Conservation (phyloP, 2,113 vertebrate species). For the Narcine bancroftii region DNA sequence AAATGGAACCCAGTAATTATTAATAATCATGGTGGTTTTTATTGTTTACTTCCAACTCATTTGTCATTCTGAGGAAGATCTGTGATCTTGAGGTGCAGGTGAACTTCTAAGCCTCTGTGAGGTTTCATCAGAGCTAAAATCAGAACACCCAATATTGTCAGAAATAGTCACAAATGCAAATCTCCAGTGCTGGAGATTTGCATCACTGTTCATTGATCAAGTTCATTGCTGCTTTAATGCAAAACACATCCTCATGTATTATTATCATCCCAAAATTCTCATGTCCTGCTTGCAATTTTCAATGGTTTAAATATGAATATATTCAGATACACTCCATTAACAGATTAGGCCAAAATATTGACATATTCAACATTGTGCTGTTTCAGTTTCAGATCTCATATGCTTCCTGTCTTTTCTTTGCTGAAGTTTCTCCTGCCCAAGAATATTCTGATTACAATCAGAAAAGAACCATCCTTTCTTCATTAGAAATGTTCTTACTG, state of each 20-base stretch:
- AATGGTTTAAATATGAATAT: not conserved
- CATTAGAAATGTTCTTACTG: not conserved
- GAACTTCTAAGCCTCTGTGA: not conserved
- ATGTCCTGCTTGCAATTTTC: not conserved
- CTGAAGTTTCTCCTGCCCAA: not conserved
- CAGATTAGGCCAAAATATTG: not conserved
- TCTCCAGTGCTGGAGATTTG: not conserved
- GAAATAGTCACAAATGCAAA: not conserved
- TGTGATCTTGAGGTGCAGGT: not conserved
- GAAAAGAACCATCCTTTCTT: not conserved
- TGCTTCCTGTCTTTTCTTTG: not conserved
- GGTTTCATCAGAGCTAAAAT: no score
- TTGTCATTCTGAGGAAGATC: not conserved
- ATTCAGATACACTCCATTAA: not conserved
- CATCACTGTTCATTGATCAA: no score
- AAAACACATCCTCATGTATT: not conserved
- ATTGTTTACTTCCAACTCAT: not conserved
- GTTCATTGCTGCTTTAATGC: not conserved
- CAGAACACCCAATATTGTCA: not conserved
- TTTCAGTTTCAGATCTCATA: not conserved
- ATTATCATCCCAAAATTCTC: not conserved
- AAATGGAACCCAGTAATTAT: not conserved
- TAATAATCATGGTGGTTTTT: not conserved
- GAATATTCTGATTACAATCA: not conserved
- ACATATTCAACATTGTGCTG: not conserved